Evolutionary conservation across 2,113 vertebrate species (phyloP).

Genomic region (Microtus ochrogaster): DNA sequence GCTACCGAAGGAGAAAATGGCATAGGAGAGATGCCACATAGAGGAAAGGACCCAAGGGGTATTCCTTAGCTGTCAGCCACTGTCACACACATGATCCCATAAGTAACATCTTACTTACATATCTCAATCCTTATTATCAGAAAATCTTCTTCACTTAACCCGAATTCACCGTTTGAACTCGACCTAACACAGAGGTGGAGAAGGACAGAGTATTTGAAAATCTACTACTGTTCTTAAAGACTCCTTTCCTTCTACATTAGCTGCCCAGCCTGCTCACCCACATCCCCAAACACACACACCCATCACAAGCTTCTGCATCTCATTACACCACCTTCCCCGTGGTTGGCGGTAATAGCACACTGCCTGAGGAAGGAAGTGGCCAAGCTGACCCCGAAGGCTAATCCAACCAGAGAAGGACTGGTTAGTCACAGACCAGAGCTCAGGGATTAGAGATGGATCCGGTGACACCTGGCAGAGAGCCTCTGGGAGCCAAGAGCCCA

Average conservation of each 20-base stretch:
- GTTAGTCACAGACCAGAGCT: constrained; percentile 31
- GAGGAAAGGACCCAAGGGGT: background rate
- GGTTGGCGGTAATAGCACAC: background rate
- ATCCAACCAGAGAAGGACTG: constrained; percentile 37
- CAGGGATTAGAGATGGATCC: constrained; percentile 33
- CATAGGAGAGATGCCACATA: background rate
- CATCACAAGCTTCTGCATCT: background rate
- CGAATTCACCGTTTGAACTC: constrained; percentile 3
- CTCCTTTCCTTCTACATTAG: background rate
- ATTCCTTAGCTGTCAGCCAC: background rate
- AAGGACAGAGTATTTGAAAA: background rate
- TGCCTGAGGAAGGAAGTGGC: background rate
- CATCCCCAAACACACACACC: background rate
- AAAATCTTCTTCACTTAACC: constrained; percentile 23
- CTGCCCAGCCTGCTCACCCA: background rate
- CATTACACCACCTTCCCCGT: background rate
- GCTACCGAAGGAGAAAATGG: background rate
- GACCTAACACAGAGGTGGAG: background rate
- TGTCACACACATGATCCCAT: background rate
- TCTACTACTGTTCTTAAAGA: constrained; percentile 3
- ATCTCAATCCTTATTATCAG: background rate
- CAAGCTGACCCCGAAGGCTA: constrained; percentile 43
- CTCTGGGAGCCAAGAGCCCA: background rate
- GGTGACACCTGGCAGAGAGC: constrained; percentile 35
- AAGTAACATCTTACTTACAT: background rate